phyloP scores from a whole-genome alignment of 2,888 invertebrate genomes.

The Andrena bicolor region DNA sequence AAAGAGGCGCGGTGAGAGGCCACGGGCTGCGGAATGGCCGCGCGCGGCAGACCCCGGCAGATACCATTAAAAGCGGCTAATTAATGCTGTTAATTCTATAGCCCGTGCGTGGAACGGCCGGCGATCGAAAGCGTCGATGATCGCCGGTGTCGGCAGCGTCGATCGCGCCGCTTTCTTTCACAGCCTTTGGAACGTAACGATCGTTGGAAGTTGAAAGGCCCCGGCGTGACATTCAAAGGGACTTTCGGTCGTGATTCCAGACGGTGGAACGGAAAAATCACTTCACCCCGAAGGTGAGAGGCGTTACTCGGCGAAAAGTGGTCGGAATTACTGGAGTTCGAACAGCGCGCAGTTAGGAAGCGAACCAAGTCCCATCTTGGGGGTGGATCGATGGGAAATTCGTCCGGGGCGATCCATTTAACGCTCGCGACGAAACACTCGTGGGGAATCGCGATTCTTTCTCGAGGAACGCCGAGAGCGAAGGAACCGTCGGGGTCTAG shows the following conservation, averaged over 20 bases:
- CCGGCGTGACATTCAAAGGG: neutral
- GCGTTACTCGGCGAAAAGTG: constrained; percentile 11
- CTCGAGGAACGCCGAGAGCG: neutral
- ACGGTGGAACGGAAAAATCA: constrained; percentile 27
- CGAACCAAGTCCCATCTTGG: neutral
- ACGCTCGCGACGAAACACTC: neutral
- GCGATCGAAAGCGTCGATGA: constrained; percentile 20
- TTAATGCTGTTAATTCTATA: constrained; percentile 81
- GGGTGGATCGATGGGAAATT: neutral
- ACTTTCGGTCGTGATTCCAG: constrained; percentile 11
- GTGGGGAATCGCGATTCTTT: neutral
- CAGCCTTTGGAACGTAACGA: neutral
- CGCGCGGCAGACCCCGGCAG: constrained; percentile 36
- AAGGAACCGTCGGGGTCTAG: neutral
- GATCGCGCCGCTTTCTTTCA: neutral
- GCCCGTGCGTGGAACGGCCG: constrained; percentile 55
- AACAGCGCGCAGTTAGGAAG: neutral
- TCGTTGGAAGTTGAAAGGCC: neutral
- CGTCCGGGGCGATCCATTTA: constrained; percentile 5
- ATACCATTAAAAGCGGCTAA: constrained; percentile 80
- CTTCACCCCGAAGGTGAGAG: constrained; percentile 3
- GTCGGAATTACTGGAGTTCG: constrained; percentile 28
- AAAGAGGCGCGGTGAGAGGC: constrained; percentile 69
- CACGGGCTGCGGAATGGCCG: constrained; percentile 54
- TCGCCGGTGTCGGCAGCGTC: neutral